Evolutionary conservation across 2,797 vertebrate species (phyloP).

Genomic region (Pangasius larnaudii): DNA sequence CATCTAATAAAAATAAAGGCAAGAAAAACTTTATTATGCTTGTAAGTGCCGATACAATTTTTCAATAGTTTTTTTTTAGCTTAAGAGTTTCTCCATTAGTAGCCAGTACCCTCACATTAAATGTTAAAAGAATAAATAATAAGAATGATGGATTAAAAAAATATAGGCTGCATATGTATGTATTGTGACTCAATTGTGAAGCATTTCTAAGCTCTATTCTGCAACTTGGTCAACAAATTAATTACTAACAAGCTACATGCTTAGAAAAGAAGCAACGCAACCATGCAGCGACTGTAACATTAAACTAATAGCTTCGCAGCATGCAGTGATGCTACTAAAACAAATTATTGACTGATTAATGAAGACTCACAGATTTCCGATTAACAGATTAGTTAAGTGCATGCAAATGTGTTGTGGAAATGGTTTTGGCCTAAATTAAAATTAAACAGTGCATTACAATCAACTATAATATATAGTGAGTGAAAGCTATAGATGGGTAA

Average conservation of each 20-base stretch:
- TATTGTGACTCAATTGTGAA: too few relatives aligned
- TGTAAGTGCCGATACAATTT: neutral
- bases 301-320: neutral
- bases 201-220: neutral
- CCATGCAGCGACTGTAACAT: neutral
- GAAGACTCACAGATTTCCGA: neutral
- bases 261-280: neutral
- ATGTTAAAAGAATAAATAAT: neutral
- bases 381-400: neutral
- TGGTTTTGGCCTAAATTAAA: neutral
- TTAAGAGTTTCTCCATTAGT: neutral
- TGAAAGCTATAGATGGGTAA: neutral
- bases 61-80: neutral
- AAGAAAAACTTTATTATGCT: neutral
- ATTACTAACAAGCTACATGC: neutral
- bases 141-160: too few relatives aligned
- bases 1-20: neutral
- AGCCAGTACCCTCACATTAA: neutral
- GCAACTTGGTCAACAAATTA: neutral
- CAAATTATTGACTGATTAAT: neutral
- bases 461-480: neutral
- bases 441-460: neutral
- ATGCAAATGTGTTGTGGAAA: neutral
- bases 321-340: neutral
- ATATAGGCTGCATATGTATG: too few relatives aligned